Evolutionary conservation across 1,140 invertebrate genomes (phyloP), one percentile per base, ranked within the genome.

Genomic region (Nebria ingens): DNA sequence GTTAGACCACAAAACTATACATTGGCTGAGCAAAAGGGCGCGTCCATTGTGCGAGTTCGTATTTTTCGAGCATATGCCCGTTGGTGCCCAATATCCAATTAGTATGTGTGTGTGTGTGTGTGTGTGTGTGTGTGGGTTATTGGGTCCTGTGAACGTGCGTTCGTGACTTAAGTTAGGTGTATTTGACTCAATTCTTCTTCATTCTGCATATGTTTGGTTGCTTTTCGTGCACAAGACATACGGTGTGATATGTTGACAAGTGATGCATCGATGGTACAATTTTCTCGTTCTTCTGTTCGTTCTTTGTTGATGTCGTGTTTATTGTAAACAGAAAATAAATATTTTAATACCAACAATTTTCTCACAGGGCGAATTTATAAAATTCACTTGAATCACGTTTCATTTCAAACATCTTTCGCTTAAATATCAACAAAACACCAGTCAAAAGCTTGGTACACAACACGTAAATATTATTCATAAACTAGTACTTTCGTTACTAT

Each of bases 241-340:
- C 61, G 64, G 65, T 55, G 52, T 67, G 65, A 67, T 64, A 65
- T 65, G 65, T 65, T 67, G 65, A 67, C 65, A 65, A 64, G 59
- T 59, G 56, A 29, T 45, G 9, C 40, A 17, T 45, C 40, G 15
- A 9, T 17, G 3, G 17, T 45, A 17, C 40, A 45, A 45, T 45
- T 45, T 45, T 45, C 40, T 19, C 4, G 21, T 23, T 13, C 22
- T 52, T 52, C 17, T 52, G 40, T 45, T 12, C 3, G 4, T 45
- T 17, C 17, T 45, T 45, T 45, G 40, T 45, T 45, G 40, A 12
- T n/a, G n/a, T n/a, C n/a, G n/a, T n/a, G n/a, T n/a, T n/a, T n/a
- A n/a, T n/a, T n/a, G n/a, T n/a, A n/a, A n/a, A n/a, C n/a, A n/a
- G n/a, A n/a, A n/a, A n/a, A n/a, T n/a, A n/a, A n/a, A n/a, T n/a